Evolutionary conservation across 2,113 vertebrate species (phyloP), one percentile per base, ranked within the genome.

Genomic region (Elgaria multicarinata): DNA sequence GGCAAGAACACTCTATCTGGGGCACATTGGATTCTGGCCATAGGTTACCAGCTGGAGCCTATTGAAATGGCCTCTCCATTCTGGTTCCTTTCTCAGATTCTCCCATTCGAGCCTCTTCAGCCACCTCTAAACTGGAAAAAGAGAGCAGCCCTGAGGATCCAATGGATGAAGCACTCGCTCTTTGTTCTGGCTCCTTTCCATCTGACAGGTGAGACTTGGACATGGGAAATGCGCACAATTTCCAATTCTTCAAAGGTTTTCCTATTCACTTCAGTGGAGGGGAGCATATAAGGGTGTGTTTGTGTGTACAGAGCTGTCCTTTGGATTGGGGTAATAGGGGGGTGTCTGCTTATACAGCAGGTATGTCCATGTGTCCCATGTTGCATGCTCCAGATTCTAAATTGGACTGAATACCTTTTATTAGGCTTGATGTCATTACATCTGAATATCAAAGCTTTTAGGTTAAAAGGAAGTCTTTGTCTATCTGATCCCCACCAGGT

Each of bases 101-200:
- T 82, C 97, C 95, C 36, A 88, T 87, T 0, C 94, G 92, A 87
- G 89, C 88, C 75, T 95, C 96, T 20, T 94, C 95, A 0, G 88
- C 91, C 6, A 95, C 91, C 90, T 94, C 91, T 90, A 97, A 96
- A 58, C 93, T 93, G 76, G 94, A 93, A 87, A 96, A 96, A 36
- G 93, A 97, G 86, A 94, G 79, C 53, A 95, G 96, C 78, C 44
- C 87, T 2, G 93, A 96, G 66, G 97, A 97, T 33, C 96, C 96
- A 0, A 95, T 97, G 96, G 96, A 97, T 79, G 97, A 97, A 90
- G 97, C 95, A 69, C 92, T 97, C 9, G 96, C 96, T 0, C 96
- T 97, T 75, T 97, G 96, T 66, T 97, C 97, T n/a, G 97, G 97
- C 77, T 97, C 97, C 67, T 97, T 97, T 90, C 96, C 96, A 62